Evolutionary conservation across 2,888 invertebrate species (phyloP).

Genomic region (Latrodectus hesperus): DNA sequence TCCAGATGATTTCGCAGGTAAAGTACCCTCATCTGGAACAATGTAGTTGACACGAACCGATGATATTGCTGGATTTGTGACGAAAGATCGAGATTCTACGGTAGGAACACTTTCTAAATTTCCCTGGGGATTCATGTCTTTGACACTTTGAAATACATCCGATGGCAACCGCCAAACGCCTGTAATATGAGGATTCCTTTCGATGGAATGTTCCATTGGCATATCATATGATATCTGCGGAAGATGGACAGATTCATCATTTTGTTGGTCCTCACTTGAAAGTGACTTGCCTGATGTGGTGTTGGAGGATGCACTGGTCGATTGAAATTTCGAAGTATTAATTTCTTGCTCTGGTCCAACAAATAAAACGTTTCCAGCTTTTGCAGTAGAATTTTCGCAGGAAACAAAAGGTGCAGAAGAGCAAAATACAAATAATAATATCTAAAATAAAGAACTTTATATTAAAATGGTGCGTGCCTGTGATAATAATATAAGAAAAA

Average conservation of each 20-base stretch:
- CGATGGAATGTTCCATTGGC: no score
- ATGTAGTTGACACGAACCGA: constrained; percentile 18
- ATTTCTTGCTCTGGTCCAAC: no score
- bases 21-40: not conserved
- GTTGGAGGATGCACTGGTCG: not conserved
- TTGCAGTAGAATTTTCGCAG: not conserved
- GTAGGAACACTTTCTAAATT: constrained; percentile 1
- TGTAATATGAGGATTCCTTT: not conserved
- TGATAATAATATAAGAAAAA: no score
- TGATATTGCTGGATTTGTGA: constrained; percentile 40
- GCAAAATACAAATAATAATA: not conserved
- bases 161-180: constrained; percentile 27
- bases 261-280: not conserved
- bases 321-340: no score
- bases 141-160: not conserved
- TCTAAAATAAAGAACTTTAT: not conserved
- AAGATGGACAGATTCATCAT: not conserved
- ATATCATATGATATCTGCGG: no score
- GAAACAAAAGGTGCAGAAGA: not conserved
- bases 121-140: not conserved
- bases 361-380: no score
- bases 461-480: no score
- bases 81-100: constrained; percentile 44
- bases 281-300: not conserved
- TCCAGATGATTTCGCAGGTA: not conserved